phyloP scores from a whole-genome alignment of 2,797 vertebrate genomes.

The Synanceia verrucosa region DNA sequence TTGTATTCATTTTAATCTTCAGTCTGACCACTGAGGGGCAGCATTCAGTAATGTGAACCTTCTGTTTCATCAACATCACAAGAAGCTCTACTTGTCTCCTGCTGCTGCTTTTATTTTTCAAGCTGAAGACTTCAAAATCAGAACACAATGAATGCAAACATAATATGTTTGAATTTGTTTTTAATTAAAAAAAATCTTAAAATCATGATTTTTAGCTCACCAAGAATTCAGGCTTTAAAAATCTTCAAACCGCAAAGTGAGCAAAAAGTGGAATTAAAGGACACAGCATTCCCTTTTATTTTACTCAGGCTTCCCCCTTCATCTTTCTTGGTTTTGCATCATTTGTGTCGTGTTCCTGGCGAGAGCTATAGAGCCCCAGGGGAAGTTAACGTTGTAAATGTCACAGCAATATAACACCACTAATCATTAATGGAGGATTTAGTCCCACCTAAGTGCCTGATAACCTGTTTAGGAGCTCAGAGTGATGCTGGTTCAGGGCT shows the following conservation, averaged over 20 bases:
- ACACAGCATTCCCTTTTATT: not conserved
- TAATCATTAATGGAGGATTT: slow-evolving; percentile 29
- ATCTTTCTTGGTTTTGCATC: not conserved
- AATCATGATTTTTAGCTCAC: not conserved
- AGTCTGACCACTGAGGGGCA: slow-evolving; percentile 15
- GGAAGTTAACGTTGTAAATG: slow-evolving; percentile 11
- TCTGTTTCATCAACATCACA: not conserved
- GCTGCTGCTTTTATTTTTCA: not conserved
- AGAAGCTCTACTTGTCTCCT: not conserved
- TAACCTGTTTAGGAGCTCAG: slow-evolving; percentile 28
- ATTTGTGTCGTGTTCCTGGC: not conserved
- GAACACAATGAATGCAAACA: not conserved
- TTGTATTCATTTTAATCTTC: not conserved
- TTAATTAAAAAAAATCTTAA: not conserved
- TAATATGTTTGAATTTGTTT: no score
- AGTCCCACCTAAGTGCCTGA: not conserved
- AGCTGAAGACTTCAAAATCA: not conserved
- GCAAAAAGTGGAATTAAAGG: not conserved
- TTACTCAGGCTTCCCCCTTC: not conserved
- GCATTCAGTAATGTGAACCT: not conserved
- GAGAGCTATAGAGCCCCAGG: slow-evolving; percentile 4
- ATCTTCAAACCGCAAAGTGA: not conserved
- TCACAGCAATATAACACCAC: slow-evolving; percentile 9
- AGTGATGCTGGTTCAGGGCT: not conserved
- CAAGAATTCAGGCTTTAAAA: not conserved